Percentiles rank a stretch among this genome's conserved stretches.
Conservation (phyloP, 2,113 vertebrate species). For the Myrmecobius fasciatus region DNA sequence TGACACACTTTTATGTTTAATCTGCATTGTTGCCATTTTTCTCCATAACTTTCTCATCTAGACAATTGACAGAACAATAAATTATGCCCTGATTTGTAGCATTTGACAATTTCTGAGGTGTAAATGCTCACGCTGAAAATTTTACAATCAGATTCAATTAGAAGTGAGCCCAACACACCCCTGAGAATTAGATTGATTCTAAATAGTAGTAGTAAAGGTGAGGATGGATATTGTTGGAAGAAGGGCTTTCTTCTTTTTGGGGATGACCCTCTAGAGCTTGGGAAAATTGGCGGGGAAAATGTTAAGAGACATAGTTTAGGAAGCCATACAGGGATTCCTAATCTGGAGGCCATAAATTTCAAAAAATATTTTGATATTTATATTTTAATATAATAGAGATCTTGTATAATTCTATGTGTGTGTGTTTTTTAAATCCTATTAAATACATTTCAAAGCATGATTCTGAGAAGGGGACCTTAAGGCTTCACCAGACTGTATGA, state of each 20-base stretch:
- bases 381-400: neutral
- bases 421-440: neutral
- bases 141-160: neutral
- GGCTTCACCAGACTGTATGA: neutral
- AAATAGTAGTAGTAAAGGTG: neutral
- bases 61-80: neutral
- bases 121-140: neutral
- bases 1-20: neutral
- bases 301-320: neutral
- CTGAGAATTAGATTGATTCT: neutral
- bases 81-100: neutral
- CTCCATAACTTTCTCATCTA: neutral
- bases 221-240: neutral
- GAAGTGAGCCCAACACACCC: neutral
- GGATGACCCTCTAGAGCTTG: neutral
- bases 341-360: neutral
- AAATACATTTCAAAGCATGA: neutral
- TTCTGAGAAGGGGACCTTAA: neutral
- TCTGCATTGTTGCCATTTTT: neutral
- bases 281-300: neutral
- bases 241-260: neutral
- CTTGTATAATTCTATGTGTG: neutral
- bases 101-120: neutral
- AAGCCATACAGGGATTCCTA: neutral
- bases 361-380: neutral